Evolutionary conservation across 2,888 invertebrate species (phyloP), one percentile per base, ranked within the genome.

Genomic region (Scaptomyza reducta): DNA sequence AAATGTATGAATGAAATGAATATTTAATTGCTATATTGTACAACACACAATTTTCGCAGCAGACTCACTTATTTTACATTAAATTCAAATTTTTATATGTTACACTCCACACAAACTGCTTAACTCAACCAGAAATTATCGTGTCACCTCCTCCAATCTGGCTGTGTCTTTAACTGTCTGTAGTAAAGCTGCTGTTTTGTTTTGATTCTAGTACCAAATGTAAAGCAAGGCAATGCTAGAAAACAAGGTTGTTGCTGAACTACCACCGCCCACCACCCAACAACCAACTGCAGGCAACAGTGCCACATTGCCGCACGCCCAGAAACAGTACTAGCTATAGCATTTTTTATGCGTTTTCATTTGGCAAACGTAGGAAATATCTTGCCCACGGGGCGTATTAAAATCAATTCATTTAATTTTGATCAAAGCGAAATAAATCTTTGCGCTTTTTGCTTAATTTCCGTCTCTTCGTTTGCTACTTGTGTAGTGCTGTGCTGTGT

Each of bases 361-460:
- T 87, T 85, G 82, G 67, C 53, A 53, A 88, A 69, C 83, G 79
- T 64, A 75, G 88, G 64, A 88, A 84, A 84, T 86, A 84, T 82
- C 82, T 87, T 86, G 86, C 84, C 84, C 84, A 86, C 78, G 88
- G 88, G 84, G 88, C 84, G 84, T 84, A 84, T 84, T 84, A 84
- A 84, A 84, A 84, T 84, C 84, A 84, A 84, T 84, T 84, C 88
- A 88, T 84, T 84, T 84, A 88, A 84, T 88, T 84, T 84, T 84
- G 84, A 84, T 84, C 84, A 84, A 84, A 84, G 84, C 77, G 87
- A 84, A 84, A 84, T 84, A 84, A 84, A 84, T 84, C 84, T 84
- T 84, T 84, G 83, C 87, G 86, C 88, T 84, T 88, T 84, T 84
- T 86, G 78, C 74, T 78, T 87, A 85, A 83, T 80, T 88, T 89